Conservation (phyloP, 2,888 invertebrate genomes). For the Ditula angustiorana region DNA sequence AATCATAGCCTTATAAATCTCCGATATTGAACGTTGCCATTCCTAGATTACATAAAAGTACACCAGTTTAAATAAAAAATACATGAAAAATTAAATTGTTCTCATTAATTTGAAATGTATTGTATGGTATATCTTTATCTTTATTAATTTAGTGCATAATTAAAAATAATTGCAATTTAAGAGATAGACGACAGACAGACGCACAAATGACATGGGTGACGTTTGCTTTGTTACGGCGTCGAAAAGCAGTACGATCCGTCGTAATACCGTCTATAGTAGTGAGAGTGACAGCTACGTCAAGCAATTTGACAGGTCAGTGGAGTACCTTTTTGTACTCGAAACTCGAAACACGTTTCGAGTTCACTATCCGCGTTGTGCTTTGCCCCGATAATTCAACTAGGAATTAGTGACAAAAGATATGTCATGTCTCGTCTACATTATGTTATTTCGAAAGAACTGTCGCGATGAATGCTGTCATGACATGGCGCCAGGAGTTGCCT, state of each 20-base stretch:
- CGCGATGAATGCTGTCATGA: neutral
- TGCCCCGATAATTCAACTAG: neutral
- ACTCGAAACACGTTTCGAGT: neutral
- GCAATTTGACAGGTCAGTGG: neutral
- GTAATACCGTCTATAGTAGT: conserved; percentile 13
- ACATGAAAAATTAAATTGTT: neutral
- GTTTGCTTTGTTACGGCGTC: neutral
- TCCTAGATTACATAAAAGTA: too few relatives aligned
- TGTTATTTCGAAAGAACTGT: neutral
- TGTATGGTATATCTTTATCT: neutral
- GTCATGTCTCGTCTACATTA: neutral
- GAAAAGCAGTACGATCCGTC: neutral
- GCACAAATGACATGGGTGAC: neutral
- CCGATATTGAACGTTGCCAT: too few relatives aligned
- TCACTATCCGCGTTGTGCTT: conserved; percentile 6
- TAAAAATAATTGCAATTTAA: neutral
- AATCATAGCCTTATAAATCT: too few relatives aligned
- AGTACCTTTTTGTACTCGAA: conserved; percentile 6
- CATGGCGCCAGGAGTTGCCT: neutral
- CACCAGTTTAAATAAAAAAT: too few relatives aligned
- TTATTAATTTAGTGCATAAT: neutral
- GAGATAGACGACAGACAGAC: neutral
- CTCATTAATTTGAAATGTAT: neutral
- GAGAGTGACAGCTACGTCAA: conserved; percentile 16
- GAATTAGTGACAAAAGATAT: neutral